Base-by-base conservation (phyloP, 2,113 vertebrate species). In the Otolemur garnettii region DNA sequence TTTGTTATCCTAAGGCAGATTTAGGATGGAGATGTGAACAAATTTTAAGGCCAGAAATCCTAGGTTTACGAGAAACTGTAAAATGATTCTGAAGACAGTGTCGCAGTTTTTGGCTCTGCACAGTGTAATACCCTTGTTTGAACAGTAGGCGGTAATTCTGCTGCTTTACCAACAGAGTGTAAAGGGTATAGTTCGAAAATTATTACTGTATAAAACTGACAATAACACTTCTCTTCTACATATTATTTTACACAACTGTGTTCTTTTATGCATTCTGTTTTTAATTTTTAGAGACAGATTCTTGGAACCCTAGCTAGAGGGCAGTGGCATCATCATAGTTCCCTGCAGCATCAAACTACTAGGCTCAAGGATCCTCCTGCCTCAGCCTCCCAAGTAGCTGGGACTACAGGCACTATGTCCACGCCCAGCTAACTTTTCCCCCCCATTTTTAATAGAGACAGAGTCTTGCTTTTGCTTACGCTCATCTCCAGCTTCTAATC, bases 41-140 rank as follows among this genome's bases (percentile, higher is more conserved):
- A 30, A 59, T 74, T 88, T 83, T 85, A 83, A 91, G 15, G 12
- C 28, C 22, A 42, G 2, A 79, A 79, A 55, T 66, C 17, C 4
- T 21, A 45, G 26, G 59, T 94, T 90, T 96, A 80, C 35, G 33
- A 89, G 38, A 89, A 79, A 77, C 2, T 64, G 0, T 89, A n/a
- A 71, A 94, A 81, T 5, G 38, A 0, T 66, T 45, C 69, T 30
- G 55, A 14, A 80, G 17, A 80, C 0, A 45, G 45, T 21, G 15
- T 68, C 26, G 75, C 13, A 42, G 7, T 81, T 55, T 89, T 79
- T 71, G 8, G 28, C 19, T 57, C 35, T 57, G 28, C 1, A 35
- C 4, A 35, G 1, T 72, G 38, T 38, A 81, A 66, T 0, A 81
- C 1, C 2, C 3, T 69, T 91, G 13, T 4, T 50, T 81, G 21